Evolutionary conservation across 2,888 invertebrate species (phyloP).

Genomic region (Melinaea marsaeus): DNA sequence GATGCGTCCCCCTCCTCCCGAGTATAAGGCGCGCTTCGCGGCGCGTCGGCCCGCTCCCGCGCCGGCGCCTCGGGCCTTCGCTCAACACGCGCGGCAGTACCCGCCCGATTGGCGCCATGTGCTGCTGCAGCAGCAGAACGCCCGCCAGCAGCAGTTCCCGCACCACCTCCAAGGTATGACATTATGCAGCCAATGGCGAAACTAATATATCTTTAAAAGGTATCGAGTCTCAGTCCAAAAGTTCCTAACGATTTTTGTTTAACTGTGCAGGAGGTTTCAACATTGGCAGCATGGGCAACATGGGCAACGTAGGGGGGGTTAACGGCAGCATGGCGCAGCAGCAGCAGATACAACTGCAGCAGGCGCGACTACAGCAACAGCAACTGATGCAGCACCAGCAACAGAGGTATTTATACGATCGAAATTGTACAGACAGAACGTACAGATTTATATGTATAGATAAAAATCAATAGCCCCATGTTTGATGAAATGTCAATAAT

Average conservation of each 20-base stretch:
- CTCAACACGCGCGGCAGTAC: conserved; percentile 64
- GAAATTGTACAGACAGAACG: too few species aligned
- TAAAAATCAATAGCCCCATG: too few species aligned
- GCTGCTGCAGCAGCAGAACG: conserved; percentile 79
- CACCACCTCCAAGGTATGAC: conserved; percentile 69
- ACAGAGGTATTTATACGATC: conserved; percentile 43
- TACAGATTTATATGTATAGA: too few species aligned
- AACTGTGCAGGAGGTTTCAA: conserved; percentile 44
- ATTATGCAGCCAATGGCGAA: not conserved
- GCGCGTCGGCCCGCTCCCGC: conserved; percentile 46
- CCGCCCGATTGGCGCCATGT: conserved; percentile 71
- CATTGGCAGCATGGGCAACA: conserved; percentile 54
- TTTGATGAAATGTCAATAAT: too few species aligned
- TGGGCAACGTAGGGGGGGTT: conserved; percentile 52
- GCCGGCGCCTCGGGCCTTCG: conserved; percentile 44
- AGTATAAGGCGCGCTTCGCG: conserved; percentile 86
- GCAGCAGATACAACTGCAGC: conserved; percentile 79
- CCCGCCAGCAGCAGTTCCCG: conserved; percentile 66
- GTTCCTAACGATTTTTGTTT: not conserved
- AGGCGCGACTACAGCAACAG: conserved; percentile 72
- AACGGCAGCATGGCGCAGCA: conserved; percentile 59
- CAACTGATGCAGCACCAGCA: conserved; percentile 81
- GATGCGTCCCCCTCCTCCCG: conserved; percentile 88
- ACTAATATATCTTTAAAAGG: not conserved
- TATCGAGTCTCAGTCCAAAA: not conserved